Evolutionary conservation across 2,797 vertebrate species (phyloP), one percentile per base, ranked within the genome.

Genomic region (Varecia variegata): DNA sequence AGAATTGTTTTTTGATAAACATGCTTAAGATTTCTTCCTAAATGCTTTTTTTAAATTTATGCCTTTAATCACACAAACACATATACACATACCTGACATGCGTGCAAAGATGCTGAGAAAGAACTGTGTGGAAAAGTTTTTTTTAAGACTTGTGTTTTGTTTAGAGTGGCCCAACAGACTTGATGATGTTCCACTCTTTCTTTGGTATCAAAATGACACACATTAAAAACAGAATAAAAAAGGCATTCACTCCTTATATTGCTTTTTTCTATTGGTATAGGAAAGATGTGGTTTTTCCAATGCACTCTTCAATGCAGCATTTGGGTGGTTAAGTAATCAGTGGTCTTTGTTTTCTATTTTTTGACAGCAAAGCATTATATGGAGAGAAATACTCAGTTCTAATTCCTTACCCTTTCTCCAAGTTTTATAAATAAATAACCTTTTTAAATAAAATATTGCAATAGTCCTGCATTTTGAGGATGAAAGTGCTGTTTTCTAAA

Each of bases 361-460:
- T 97, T 96, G 79, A 96, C 91, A 97, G 25, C 23, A 65, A 93
- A 95, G 30, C 81, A 65, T 97, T 97, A 96, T 89, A 90, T 73
- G 56, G 93, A 97, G 76, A 96, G 73, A 95, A 74, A 90, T 91
- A 97, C 68, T 81, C 38, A 62, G 79, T 60, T 97, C 83, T 77
- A 97, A 97, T 96, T 74, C 84, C 47, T 97, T 98, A 97, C 90
- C 90, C 93, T 98, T 98, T 98, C 94, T 84, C 27, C 67, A 81
- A 97, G 94, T 97, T 97, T 94, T 94, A 97, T 98, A 98, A 98
- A 93, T 97, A 98, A 98, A 96, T 98, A 99, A 98, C 97, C 98
- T 98, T 99, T 97, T 98, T 98, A 98, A 98, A 98, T 98, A 97
- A 98, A 98, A 98, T 98, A 98, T 98, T 98, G 97, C 96, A 97